Base-by-base conservation (phyloP, 2,113 vertebrate genomes). In the Sterrhoptilus dennistouni region DNA sequence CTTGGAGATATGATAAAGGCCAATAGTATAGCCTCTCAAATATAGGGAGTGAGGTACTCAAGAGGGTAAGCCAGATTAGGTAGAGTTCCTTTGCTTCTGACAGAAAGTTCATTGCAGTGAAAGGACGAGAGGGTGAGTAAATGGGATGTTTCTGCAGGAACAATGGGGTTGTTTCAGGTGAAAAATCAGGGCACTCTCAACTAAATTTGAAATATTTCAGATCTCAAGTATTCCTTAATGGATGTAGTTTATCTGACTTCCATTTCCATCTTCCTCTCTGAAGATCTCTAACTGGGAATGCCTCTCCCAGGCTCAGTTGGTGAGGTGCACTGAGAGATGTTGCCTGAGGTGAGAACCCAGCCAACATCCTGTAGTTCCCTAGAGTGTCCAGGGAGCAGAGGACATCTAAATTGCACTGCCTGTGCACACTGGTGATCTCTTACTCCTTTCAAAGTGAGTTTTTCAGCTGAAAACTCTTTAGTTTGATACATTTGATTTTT, bases 1-100 rank as follows among this genome's bases (percentile, higher is more conserved):
- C 93, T 94, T 82, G 53, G 77, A 97, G 91, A 72, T 92, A 86
- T 2, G 53, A 83, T 68, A 90, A 74, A 89, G 35, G 29, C 64
- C 63, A 53, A 4, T 1, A 2, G 50, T 54, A 64, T 24, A 61
- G 33, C 35, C 88, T 71, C 83, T 93, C 56, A 95, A 92, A 95
- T 36, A 92, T 0, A 70, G 13, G 31, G 47, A 96, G 21, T 66
- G 54, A 50, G 27, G 54, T 87, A 77, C 35, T 89, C 72, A 75
- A 89, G 86, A 86, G 45, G 54, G 40, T 45, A 66, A 86, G 0
- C 6, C 35, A 68, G 93, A 89, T 83, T 81, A 97, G 50, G 71
- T 3, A 57, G 42, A 74, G 42, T 27, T 90, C 36, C 53, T 93
- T 82, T 64, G 44, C 61, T 76, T 89, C 76, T 90, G 70, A 35